These are phyloP conservation scores for Laspeyria flexula DNA, from an alignment of 2,888 invertebrate species.

Conservation along the genomic window DNA sequence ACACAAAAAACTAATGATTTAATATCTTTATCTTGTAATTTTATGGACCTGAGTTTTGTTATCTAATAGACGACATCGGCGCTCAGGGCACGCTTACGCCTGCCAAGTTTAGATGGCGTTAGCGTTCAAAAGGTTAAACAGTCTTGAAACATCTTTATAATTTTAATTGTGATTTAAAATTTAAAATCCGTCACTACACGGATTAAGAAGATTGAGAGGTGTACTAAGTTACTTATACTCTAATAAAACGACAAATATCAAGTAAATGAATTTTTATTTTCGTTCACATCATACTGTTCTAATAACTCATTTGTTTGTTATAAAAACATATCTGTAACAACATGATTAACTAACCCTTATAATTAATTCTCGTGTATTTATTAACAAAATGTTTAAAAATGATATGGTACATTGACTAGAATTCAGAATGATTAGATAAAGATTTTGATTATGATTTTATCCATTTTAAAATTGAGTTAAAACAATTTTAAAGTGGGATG, in stretches of 20 bases:
- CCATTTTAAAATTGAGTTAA: slow-evolving; percentile 2
- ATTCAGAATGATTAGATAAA: slow-evolving; percentile 59
- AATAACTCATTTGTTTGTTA: slow-evolving; percentile 81
- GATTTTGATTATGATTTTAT: slow-evolving; percentile 40
- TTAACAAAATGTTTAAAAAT: slow-evolving; percentile 79
- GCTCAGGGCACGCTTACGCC: no score
- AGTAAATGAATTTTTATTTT: slow-evolving; percentile 81
- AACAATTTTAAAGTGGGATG: neutral
- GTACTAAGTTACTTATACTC: slow-evolving; percentile 5
- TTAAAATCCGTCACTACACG: no score
- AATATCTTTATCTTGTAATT: no score
- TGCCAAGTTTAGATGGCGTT: no score
- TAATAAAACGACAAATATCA: slow-evolving; percentile 52
- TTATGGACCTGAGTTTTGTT: no score
- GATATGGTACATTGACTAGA: slow-evolving; percentile 84
- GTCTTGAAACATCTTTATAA: no score
- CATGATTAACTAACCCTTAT: slow-evolving; percentile 80
- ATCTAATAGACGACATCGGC: no score
- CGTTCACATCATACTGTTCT: slow-evolving; percentile 82
- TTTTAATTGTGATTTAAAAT: no score
- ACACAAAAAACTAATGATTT: no score
- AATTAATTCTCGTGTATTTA: slow-evolving; percentile 50
- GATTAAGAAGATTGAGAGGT: no score
- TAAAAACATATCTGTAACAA: slow-evolving; percentile 85
- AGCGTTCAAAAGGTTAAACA: no score